These are phyloP conservation scores for Sandelia bainsii DNA, from an alignment of 2,797 vertebrate genomes.

Conservation along the genomic window DNA sequence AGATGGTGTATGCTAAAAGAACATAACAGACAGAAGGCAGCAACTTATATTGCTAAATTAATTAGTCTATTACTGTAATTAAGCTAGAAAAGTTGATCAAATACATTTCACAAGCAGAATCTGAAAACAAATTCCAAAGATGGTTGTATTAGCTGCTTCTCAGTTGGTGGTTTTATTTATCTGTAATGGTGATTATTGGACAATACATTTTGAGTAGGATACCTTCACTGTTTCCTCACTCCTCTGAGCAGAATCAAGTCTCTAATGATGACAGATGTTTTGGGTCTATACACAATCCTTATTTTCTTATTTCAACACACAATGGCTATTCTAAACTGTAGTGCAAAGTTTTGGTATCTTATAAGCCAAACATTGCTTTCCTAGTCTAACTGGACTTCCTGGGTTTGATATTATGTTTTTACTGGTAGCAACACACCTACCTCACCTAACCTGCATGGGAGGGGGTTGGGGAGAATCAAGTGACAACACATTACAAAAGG, in stretches of 20 bases:
- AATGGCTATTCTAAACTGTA: background rate
- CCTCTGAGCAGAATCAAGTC: background rate
- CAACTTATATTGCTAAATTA: background rate
- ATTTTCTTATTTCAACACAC: background rate
- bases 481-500: background rate
- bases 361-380: background rate
- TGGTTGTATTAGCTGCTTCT: background rate
- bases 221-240: background rate
- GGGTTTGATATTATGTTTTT: constrained; percentile 17
- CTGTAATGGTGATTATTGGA: background rate
- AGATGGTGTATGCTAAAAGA: background rate
- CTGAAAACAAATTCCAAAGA: too few species aligned
- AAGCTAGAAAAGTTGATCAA: too few species aligned
- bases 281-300: background rate
- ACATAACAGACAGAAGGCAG: background rate
- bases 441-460: background rate
- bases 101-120: too few species aligned
- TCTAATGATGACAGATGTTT: background rate
- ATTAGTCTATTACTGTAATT: too few species aligned
- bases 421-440: constrained; percentile 2
- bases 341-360: background rate
- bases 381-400: constrained; percentile 3
- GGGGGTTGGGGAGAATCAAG: background rate
- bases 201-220: too few species aligned
- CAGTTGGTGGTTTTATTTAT: background rate